phyloP scores from a whole-genome alignment of 2,113 vertebrate genomes.

The Mionectes macconnelli region DNA sequence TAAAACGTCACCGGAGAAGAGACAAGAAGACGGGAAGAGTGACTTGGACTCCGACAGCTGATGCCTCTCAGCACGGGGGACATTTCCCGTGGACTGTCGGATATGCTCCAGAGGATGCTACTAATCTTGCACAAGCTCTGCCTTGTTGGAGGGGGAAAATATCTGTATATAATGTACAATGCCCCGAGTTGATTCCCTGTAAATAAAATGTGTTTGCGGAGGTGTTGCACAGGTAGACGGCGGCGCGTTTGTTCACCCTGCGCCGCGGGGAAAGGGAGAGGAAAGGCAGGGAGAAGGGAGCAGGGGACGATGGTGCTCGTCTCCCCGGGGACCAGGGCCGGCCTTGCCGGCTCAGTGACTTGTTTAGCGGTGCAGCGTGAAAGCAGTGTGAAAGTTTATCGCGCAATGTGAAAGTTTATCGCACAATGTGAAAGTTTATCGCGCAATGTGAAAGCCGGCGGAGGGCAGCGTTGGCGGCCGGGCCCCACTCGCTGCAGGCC shows the following conservation, averaged over 20 bases:
- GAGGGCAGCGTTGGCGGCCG: neutral
- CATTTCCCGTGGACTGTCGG: slow-evolving; percentile 35
- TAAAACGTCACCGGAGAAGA: slow-evolving; percentile 86
- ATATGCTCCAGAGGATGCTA: slow-evolving; percentile 70
- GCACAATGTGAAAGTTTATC: too few relatives aligned
- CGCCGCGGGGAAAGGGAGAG: neutral
- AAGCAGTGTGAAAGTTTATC: too few relatives aligned
- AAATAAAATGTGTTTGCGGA: slow-evolving; percentile 79
- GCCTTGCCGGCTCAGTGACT: neutral
- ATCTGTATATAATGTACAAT: slow-evolving; percentile 84
- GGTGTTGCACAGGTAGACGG: slow-evolving; percentile 85
- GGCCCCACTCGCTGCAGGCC: neutral
- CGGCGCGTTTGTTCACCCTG: neutral
- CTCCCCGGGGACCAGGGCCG: neutral
- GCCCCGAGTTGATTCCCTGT: slow-evolving; percentile 63
- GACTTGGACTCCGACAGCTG: slow-evolving; percentile 97
- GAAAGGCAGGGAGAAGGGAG: neutral
- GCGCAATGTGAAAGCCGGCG: fast-evolving
- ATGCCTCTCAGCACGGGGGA: slow-evolving; percentile 56
- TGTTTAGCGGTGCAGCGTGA: neutral
- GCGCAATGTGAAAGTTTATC: fast-evolving
- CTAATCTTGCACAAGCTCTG: slow-evolving; percentile 81
- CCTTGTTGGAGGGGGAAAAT: slow-evolving; percentile 69
- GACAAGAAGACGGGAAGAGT: slow-evolving; percentile 86
- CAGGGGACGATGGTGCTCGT: neutral